A percentile compares a stretch with the other conserved stretches of the same genome.
phyloP scores from a whole-genome alignment of 2,888 invertebrate species.

The Eurytoma californica region DNA sequence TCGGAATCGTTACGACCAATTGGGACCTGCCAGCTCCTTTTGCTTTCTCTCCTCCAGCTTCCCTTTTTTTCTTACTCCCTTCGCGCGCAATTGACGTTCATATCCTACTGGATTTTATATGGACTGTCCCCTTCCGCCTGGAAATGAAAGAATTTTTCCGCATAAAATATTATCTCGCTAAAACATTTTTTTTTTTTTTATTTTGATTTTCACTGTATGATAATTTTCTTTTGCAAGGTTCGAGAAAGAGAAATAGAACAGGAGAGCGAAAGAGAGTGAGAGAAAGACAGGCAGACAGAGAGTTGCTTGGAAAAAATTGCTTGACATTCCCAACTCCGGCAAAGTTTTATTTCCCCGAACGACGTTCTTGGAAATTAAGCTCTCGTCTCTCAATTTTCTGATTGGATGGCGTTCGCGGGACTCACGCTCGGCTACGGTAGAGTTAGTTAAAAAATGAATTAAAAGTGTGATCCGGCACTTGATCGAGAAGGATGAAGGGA shows the following conservation, averaged over 20 bases:
- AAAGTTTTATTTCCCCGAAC: constrained; percentile 41
- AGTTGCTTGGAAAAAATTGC: constrained; percentile 5
- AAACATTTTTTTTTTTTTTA: too few relatives aligned
- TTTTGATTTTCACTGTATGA: too few relatives aligned
- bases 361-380: constrained; percentile 46
- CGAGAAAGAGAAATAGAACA: neutral
- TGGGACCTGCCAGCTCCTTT: constrained; percentile 32
- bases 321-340: constrained; percentile 16
- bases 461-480: constrained; percentile 70
- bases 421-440: constrained; percentile 57
- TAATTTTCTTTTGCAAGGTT: neutral
- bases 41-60: constrained; percentile 32
- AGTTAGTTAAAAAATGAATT: constrained; percentile 68
- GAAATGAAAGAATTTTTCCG: too few relatives aligned
- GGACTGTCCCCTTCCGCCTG: neutral
- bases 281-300: too few relatives aligned
- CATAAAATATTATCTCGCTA: too few relatives aligned
- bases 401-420: constrained; percentile 56
- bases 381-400: constrained; percentile 56
- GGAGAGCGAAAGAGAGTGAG: neutral
- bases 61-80: constrained; percentile 25
- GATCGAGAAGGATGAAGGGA: constrained; percentile 66
- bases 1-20: constrained; percentile 60
- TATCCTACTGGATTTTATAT: constrained; percentile 23
- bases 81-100: constrained; percentile 42